Conservation (phyloP, 2,113 vertebrate genomes). For the Tragelaphus scriptus region DNA sequence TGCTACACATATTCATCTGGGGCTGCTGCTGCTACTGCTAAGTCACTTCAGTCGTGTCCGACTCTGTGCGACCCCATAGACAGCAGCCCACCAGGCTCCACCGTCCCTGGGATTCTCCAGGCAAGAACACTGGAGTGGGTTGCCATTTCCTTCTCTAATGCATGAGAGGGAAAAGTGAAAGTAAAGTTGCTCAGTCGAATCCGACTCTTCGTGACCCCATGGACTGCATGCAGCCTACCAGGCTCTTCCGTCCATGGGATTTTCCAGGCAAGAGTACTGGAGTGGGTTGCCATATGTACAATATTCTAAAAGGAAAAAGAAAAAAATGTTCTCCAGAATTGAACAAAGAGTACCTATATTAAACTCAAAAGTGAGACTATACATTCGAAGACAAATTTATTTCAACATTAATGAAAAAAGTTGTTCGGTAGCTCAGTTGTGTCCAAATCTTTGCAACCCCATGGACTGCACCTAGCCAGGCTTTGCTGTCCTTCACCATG, state of each 20-base stretch:
- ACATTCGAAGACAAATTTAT: neutral
- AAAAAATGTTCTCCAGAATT: neutral
- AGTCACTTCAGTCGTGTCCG: no score
- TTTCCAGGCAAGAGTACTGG: no score
- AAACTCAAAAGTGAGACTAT: neutral
- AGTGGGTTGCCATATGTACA: neutral
- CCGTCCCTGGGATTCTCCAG: no score
- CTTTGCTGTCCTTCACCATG: neutral
- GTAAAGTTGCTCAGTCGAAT: no score
- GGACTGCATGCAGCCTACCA: no score
- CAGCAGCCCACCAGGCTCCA: no score
- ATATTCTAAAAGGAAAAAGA: neutral
- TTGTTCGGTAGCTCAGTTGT: neutral
- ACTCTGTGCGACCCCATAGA: no score
- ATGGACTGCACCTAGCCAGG: neutral
- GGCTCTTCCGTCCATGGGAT: no score
- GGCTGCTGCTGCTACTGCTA: neutral
- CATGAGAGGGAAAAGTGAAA: no score
- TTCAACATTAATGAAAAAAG: neutral
- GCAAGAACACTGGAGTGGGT: no score
- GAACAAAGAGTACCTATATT: neutral
- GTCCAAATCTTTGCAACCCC: neutral
- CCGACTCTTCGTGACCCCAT: no score
- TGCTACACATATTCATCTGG: neutral
- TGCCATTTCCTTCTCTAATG: no score